Evolutionary conservation across 1,140 invertebrate species (phyloP).

Genomic region (Gonioctena quinquepunctata): DNA sequence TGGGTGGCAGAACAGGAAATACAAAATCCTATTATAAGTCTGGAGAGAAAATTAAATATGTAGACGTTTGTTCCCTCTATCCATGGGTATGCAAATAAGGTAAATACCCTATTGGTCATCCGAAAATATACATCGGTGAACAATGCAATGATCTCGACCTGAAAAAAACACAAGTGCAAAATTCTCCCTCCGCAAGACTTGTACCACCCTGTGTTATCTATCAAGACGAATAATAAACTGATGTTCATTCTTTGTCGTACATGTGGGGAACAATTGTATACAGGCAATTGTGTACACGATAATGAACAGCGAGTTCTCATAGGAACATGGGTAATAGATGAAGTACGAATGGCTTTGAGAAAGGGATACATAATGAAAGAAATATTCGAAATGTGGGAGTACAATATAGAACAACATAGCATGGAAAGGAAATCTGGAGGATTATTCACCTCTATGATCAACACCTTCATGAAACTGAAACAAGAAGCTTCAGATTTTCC

Average conservation of each 20-base stretch:
- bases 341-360: constrained; percentile 48
- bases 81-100: constrained; percentile 46
- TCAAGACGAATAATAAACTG: constrained; percentile 40
- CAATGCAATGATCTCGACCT: constrained; percentile 15
- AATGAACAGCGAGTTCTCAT: constrained; percentile 44
- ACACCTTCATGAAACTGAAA: constrained; percentile 14
- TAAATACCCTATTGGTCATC: constrained; percentile 52
- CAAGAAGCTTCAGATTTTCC: constrained; percentile 37
- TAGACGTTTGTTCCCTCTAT: constrained; percentile 53
- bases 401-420: no score
- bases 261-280: constrained; percentile 38
- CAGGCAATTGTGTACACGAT: constrained; percentile 40
- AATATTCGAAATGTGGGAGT: no score
- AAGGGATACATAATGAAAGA: constrained; percentile 28
- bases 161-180: constrained; percentile 33
- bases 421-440: constrained; percentile 26
- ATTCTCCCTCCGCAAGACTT: constrained; percentile 46
- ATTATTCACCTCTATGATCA: constrained; percentile 46
- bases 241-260: constrained; percentile 47
- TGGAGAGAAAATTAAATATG: constrained; percentile 50
- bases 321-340: constrained; percentile 53
- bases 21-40: constrained; percentile 35
- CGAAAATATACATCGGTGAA: constrained; percentile 27
- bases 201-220: constrained; percentile 48
- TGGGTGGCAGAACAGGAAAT: constrained; percentile 51